Evolutionary conservation across 1,140 invertebrate genomes (phyloP).

Genomic region (Laupala kohalensis): DNA sequence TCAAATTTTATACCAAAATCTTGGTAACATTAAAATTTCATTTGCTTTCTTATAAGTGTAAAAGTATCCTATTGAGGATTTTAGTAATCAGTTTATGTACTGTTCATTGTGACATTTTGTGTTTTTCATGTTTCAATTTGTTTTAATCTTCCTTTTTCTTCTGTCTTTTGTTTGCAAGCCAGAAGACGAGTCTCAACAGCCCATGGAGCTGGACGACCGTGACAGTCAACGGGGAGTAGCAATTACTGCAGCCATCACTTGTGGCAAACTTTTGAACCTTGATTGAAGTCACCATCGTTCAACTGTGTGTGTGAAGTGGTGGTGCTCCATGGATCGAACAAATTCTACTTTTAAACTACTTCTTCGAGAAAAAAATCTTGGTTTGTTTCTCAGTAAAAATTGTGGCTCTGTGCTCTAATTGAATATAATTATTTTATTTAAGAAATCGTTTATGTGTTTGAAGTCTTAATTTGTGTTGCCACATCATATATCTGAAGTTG

Average conservation of each 20-base stretch:
- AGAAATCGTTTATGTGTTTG: not conserved
- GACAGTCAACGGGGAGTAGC: conserved; percentile 39
- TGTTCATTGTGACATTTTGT: too few species aligned
- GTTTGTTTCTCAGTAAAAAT: conserved; percentile 10
- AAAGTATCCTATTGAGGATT: too few species aligned
- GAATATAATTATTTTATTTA: not conserved
- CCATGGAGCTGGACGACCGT: conserved; percentile 39
- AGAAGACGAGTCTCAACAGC: conserved; percentile 28
- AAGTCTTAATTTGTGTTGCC: not conserved
- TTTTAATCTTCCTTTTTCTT: not conserved
- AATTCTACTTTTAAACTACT: not conserved
- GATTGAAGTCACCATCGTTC: not conserved
- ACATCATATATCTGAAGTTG: not conserved
- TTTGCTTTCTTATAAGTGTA: too few species aligned
- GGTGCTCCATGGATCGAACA: not conserved
- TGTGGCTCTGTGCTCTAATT: conserved; percentile 12
- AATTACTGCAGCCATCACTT: too few species aligned
- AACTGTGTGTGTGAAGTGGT: not conserved
- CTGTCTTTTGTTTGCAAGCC: conserved; percentile 10
- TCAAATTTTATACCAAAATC: too few species aligned
- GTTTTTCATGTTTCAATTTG: not conserved
- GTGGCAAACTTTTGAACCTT: conserved; percentile 12
- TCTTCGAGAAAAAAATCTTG: not conserved
- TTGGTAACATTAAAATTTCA: too few species aligned
- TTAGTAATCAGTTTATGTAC: too few species aligned